These are phyloP conservation scores for Molossus alvarezi DNA, from an alignment of 2,797 vertebrate genomes.

Conservation along the genomic window DNA sequence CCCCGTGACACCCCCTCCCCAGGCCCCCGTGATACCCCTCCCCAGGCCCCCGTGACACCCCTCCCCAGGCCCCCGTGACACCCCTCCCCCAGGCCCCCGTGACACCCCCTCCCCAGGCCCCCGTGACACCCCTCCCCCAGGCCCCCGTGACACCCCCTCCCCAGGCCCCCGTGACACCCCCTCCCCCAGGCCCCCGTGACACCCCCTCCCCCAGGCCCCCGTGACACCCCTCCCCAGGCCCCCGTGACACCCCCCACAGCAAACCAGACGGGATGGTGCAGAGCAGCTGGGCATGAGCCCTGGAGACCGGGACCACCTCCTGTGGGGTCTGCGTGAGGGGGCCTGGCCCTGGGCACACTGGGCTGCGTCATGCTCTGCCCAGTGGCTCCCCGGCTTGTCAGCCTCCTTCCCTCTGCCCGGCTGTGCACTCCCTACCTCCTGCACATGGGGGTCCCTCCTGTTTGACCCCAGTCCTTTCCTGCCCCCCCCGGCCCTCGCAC, in stretches of 20 bases:
- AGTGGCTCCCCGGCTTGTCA: too few species aligned
- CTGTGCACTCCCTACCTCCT: not conserved
- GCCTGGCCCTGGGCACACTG: not conserved
- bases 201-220: too few species aligned
- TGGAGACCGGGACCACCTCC: not conserved
- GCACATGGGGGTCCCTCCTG: not conserved
- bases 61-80: too few species aligned
- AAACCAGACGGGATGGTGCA: not conserved
- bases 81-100: too few species aligned
- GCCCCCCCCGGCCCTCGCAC: not conserved
- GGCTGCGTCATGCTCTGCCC: too few species aligned
- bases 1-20: not conserved
- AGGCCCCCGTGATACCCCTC: too few species aligned
- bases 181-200: too few species aligned
- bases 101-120: too few species aligned
- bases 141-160: not conserved
- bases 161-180: not conserved
- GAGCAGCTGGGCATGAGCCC: too few species aligned
- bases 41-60: not conserved
- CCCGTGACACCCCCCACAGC: not conserved
- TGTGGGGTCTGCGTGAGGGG: not conserved
- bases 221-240: too few species aligned
- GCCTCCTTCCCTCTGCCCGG: not conserved
- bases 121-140: not conserved
- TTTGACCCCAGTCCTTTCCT: not conserved